Percentiles rank a stretch among this genome's conserved stretches.
Evolutionary conservation across 2,888 invertebrate genomes (phyloP).

Genomic region (Dicyrtomina minuta): DNA sequence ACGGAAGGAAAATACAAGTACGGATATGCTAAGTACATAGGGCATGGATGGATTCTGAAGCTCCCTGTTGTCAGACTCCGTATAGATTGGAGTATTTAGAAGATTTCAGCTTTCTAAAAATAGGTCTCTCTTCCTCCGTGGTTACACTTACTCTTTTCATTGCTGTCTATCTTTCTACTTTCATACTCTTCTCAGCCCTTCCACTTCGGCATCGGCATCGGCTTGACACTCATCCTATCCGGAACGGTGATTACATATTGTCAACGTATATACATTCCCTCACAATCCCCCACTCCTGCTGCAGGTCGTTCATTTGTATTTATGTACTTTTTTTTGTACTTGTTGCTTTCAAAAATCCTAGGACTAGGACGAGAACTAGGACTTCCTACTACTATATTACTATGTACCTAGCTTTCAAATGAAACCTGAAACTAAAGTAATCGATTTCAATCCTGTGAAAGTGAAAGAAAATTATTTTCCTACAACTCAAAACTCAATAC

Average conservation of each 20-base stretch:
- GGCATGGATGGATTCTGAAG: slow-evolving; percentile 2
- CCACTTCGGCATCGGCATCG: too few relatives aligned
- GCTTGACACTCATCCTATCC: not conserved
- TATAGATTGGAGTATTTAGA: slow-evolving; percentile 29
- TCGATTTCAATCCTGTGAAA: too few relatives aligned
- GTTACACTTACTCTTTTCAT: slow-evolving; percentile 12
- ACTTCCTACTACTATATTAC: too few relatives aligned
- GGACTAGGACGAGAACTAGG: too few relatives aligned
- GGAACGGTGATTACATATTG: too few relatives aligned
- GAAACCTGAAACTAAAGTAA: too few relatives aligned
- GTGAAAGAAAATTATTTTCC: too few relatives aligned
- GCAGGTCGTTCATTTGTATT: not conserved
- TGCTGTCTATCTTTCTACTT: slow-evolving; percentile 1
- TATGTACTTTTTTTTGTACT: not conserved
- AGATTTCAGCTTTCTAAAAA: slow-evolving; percentile 52
- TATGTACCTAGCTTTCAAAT: too few relatives aligned
- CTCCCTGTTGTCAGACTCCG: slow-evolving; percentile 18
- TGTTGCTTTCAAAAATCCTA: not conserved
- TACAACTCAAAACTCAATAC: too few relatives aligned
- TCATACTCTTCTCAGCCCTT: not conserved
- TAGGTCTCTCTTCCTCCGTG: slow-evolving; percentile 37
- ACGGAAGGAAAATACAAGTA: not conserved
- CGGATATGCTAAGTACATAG: slow-evolving; percentile 4
- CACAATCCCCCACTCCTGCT: not conserved
- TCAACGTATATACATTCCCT: not conserved